These are phyloP conservation scores for Melanotaenia trifasciata DNA, from an alignment of 2,797 vertebrate genomes.

Conservation along the genomic window DNA sequence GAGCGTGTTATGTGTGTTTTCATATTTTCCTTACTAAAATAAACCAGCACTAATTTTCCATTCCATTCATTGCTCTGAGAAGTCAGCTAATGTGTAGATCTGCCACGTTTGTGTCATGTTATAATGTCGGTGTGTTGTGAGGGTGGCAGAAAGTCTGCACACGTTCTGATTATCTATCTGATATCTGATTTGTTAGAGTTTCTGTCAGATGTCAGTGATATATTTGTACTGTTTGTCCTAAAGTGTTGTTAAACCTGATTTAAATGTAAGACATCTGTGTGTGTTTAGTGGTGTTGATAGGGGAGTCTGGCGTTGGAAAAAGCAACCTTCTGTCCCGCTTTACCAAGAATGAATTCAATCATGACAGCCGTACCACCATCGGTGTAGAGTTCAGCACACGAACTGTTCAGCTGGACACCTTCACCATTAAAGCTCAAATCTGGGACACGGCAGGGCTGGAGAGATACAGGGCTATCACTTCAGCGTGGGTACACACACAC, in stretches of 20 bases:
- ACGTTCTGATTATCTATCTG: conserved; percentile 9
- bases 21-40: neutral
- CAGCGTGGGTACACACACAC: conserved; percentile 87
- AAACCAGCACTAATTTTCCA: neutral
- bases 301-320: conserved; percentile 97
- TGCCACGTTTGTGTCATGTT: conserved; percentile 56
- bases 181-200: neutral
- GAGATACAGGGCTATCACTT: conserved; percentile 97
- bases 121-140: conserved; percentile 4
- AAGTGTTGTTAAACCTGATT: neutral
- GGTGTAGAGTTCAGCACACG: conserved; percentile 98
- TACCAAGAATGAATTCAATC: conserved; percentile 96
- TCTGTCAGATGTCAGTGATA: neutral
- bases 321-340: conserved; percentile 96
- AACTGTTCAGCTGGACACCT: conserved; percentile 91
- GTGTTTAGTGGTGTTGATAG: conserved; percentile 93
- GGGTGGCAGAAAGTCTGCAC: conserved; percentile 36
- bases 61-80: conserved; percentile 55
- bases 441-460: conserved; percentile 98
- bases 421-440: conserved; percentile 97
- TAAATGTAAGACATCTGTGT: neutral
- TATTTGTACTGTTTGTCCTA: neutral
- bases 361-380: conserved; percentile 97
- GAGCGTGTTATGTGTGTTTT: neutral
- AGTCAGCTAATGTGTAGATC: conserved; percentile 16